These are phyloP conservation scores for Cepphus grylle DNA, from an alignment of 2,113 vertebrate genomes.

Conservation along the genomic window DNA sequence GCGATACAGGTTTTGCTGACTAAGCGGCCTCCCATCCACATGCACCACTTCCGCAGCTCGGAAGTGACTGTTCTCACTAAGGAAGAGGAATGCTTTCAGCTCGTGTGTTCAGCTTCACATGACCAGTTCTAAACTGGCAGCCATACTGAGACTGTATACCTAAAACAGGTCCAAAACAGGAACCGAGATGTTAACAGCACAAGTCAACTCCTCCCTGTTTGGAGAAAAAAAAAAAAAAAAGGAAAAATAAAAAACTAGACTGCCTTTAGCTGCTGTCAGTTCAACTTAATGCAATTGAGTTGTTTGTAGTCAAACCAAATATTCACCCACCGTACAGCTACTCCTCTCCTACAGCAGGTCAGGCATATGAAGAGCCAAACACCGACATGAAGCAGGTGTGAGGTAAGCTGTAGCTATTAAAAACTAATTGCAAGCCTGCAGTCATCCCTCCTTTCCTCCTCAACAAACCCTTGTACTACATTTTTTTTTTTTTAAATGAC, in stretches of 20 bases:
- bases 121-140: not conserved
- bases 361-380: not conserved
- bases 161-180: not conserved
- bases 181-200: not conserved
- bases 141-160: not conserved
- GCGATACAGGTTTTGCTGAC: not conserved
- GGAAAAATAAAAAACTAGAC: not conserved
- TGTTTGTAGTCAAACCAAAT: not conserved
- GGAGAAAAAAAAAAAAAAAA: not conserved
- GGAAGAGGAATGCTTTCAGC: not conserved
- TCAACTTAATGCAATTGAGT: rapidly evolving
- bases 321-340: rapidly evolving
- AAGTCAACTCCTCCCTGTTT: not conserved
- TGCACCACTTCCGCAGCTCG: not conserved
- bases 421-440: not conserved
- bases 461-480: not conserved
- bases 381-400: not conserved
- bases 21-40: not conserved
- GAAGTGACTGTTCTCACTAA: not conserved
- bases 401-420: not conserved
- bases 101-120: not conserved
- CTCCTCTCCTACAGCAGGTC: not conserved
- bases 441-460: not conserved
- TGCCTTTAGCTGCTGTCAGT: not conserved
- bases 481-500: not conserved